Evolutionary conservation across 2,888 invertebrate genomes (phyloP).

Genomic region (Sicus ferrugineus): DNA sequence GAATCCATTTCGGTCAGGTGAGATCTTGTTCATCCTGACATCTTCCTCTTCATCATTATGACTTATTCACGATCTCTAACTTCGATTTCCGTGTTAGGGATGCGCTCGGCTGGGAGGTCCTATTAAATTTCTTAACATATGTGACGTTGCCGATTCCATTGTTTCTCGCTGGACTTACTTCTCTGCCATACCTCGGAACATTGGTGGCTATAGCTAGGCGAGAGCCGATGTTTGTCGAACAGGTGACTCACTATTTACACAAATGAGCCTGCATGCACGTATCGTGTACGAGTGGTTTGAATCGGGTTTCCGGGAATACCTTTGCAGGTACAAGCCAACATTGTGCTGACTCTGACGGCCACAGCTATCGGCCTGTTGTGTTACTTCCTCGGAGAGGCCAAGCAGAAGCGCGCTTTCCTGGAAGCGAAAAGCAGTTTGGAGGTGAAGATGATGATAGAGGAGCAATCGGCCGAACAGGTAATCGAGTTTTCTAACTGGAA

Average conservation of each 20-base stretch:
- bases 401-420: slow-evolving; percentile 86
- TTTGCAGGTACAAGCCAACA: slow-evolving; percentile 76
- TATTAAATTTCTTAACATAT: slow-evolving; percentile 77
- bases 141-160: slow-evolving; percentile 77
- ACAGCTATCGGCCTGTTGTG: slow-evolving; percentile 78
- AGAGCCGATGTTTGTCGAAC: slow-evolving; percentile 66
- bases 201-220: slow-evolving; percentile 68
- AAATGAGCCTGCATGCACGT: background rate
- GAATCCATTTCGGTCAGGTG: slow-evolving; percentile 64
- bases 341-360: slow-evolving; percentile 74
- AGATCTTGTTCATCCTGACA: slow-evolving; percentile 39
- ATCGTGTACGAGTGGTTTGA: background rate
- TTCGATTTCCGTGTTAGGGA: slow-evolving; percentile 65
- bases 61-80: background rate
- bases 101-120: slow-evolving; percentile 75
- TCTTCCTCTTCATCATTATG: background rate
- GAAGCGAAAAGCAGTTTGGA: slow-evolving; percentile 91
- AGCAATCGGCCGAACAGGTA: slow-evolving; percentile 92
- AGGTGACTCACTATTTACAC: slow-evolving; percentile 59
- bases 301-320: background rate
- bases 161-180: slow-evolving; percentile 69
- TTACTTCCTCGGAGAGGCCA: slow-evolving; percentile 81
- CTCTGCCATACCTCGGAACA: slow-evolving; percentile 70
- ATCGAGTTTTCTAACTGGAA: slow-evolving; percentile 25
- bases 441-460: slow-evolving; percentile 91